Evolutionary conservation across 1,140 invertebrate genomes (phyloP).

Genomic region (Cydia splendana): DNA sequence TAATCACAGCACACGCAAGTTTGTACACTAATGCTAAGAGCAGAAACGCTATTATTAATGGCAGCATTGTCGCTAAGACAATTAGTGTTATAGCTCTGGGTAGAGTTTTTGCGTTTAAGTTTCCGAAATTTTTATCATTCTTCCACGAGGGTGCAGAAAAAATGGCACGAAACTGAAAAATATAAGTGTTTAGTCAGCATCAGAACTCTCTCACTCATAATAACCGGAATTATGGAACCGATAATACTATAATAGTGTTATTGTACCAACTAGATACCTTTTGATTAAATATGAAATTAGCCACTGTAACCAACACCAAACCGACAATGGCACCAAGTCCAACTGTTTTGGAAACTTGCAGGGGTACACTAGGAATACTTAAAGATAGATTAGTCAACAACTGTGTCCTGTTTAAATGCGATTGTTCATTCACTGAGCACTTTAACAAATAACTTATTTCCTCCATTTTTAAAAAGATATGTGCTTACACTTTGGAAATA

Average conservation of each 20-base stretch:
- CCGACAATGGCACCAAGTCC: not conserved
- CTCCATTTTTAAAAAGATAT: not conserved
- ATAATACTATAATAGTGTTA: too few species aligned
- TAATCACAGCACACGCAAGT: conserved; percentile 51
- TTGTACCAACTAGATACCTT: not conserved
- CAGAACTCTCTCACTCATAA: too few species aligned
- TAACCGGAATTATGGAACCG: too few species aligned
- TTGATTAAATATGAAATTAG: conserved; percentile 6
- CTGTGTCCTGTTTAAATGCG: not conserved
- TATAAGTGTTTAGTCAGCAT: not conserved
- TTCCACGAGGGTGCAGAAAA: conserved; percentile 8
- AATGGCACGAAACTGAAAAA: conserved; percentile 24
- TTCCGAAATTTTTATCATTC: conserved; percentile 38
- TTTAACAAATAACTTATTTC: conserved; percentile 13
- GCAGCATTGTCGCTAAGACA: conserved; percentile 49
- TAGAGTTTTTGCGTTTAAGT: conserved; percentile 41
- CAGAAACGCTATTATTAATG: conserved; percentile 48
- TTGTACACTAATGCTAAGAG: conserved; percentile 57
- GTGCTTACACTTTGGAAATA: too few species aligned
- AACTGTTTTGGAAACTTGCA: not conserved
- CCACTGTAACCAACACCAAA: not conserved
- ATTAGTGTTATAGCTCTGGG: conserved; percentile 48
- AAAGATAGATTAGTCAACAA: not conserved
- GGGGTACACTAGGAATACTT: conserved; percentile 7
- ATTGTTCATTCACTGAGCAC: conserved; percentile 16